Conservation (phyloP, 2,797 vertebrate species). For the Chrysocyon brachyurus region DNA sequence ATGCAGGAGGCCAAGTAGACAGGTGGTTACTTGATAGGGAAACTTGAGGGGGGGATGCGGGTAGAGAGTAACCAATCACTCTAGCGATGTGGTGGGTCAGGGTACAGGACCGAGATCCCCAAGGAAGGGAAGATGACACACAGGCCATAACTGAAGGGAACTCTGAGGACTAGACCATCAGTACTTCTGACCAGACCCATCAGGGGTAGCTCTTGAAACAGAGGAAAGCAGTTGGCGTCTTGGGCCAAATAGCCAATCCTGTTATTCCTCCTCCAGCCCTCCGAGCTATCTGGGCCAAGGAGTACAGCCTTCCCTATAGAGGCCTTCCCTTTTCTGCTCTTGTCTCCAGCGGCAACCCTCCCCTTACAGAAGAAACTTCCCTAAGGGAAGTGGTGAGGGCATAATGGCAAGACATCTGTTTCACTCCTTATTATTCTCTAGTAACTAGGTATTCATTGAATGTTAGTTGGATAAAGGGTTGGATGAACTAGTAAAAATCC, state of each 20-base stretch:
- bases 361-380: not conserved
- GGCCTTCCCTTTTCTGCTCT: not conserved
- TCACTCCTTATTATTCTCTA: not conserved
- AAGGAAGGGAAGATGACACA: not conserved
- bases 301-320: not conserved
- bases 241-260: not conserved
- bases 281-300: not conserved
- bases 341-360: not conserved
- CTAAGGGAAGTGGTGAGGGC: not conserved
- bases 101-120: not conserved
- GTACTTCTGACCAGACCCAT: not conserved
- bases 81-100: not conserved
- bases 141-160: not conserved
- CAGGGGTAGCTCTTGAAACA: not conserved
- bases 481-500: constrained; percentile 26
- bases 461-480: not conserved
- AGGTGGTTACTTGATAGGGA: not conserved
- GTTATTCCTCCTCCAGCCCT: not conserved
- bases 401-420: not conserved
- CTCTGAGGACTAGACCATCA: not conserved
- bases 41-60: not conserved
- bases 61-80: not conserved
- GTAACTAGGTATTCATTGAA: not conserved
- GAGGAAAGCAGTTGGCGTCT: not conserved
- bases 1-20: not conserved